Evolutionary conservation across 1,140 invertebrate genomes (phyloP).

Genomic region (Rhynchophorus ferrugineus): DNA sequence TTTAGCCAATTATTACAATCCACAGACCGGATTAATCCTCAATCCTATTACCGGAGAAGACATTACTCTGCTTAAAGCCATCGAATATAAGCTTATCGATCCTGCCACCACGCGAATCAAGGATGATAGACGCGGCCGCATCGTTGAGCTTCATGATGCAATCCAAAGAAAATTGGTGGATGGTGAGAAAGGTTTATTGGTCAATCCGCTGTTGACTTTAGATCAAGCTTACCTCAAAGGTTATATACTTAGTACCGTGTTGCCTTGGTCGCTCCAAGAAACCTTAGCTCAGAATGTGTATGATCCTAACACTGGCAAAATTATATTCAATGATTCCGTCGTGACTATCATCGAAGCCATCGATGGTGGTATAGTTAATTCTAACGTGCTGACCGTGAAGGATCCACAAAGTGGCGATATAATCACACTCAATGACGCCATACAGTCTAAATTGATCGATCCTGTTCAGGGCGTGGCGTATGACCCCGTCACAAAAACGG

Average conservation of each 20-base stretch:
- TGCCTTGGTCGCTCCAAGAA: conserved; percentile 77
- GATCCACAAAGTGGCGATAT: conserved; percentile 71
- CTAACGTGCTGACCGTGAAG: conserved; percentile 70
- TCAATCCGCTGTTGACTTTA: conserved; percentile 61
- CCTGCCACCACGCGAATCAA: conserved; percentile 61
- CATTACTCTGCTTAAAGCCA: conserved; percentile 63
- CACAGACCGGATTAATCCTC: conserved; percentile 66
- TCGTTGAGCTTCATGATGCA: conserved; percentile 61
- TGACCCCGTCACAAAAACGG: conserved; percentile 65
- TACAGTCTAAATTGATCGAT: conserved; percentile 72
- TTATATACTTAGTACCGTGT: conserved; percentile 64
- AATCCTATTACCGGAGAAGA: conserved; percentile 72
- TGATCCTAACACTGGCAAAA: conserved; percentile 65
- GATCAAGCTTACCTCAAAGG: conserved; percentile 72
- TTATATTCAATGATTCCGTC: conserved; percentile 64
- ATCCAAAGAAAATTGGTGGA: conserved; percentile 63
- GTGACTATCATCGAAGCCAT: conserved; percentile 73
- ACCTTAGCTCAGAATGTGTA: conserved; percentile 76
- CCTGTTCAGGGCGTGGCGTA: conserved; percentile 67
- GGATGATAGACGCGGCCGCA: conserved; percentile 60
- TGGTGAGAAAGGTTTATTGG: conserved; percentile 58
- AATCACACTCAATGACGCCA: conserved; percentile 73
- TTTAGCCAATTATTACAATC: conserved; percentile 69
- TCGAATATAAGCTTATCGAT: conserved; percentile 65
- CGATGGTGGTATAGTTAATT: conserved; percentile 63